Evolutionary conservation across 2,797 vertebrate genomes (phyloP), one percentile per base, ranked within the genome.

Genomic region (Myoxocephalus aenaeus): DNA sequence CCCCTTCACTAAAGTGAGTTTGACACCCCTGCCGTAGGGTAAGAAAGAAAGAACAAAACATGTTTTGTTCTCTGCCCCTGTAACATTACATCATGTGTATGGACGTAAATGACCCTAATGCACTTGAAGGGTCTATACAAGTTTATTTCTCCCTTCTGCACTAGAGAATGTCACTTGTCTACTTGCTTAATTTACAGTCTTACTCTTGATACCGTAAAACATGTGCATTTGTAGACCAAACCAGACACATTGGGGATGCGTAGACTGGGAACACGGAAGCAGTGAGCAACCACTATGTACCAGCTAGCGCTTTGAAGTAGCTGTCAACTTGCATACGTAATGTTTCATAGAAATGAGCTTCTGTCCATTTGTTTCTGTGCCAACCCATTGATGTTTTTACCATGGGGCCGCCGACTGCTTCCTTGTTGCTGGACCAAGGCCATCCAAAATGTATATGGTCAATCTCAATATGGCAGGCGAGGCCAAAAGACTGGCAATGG

Each of bases 271-370:
- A 57, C 73, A 82, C 2, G 25, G 17, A 71, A 78, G 73, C 66
- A 65, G 51, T 17, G 66, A 71, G 72, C n/a, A 73, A 79, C 59
- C 61, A 54, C 70, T 74, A 68, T 81, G 69, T 71, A 79, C 32
- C 72, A 66, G 80, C 77, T 53, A 32, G 62, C 59, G 67, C 90
- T 88, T 86, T 90, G 83, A 89, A 91, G 84, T 85, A 78, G 62
- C 77, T 65, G 79, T 91, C 84, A 86, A 77, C 84, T 71, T 84
- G 75, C 80, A 89, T 87, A 64, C 20, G 20, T 77, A 80, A 80
- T 88, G 73, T 79, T 89, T 90, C 77, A 89, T 90, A 87, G 67
- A 88, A 91, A 92, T 87, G 27, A 84, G 84, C 83, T 82, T 77
- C 82, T 73, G 83, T 80, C 80, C 75, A 88, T 86, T 84, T 89